Percentiles rank a stretch among this genome's conserved stretches.
phyloP scores from a whole-genome alignment of 2,888 invertebrate genomes.

The Calameuta pallipes region DNA sequence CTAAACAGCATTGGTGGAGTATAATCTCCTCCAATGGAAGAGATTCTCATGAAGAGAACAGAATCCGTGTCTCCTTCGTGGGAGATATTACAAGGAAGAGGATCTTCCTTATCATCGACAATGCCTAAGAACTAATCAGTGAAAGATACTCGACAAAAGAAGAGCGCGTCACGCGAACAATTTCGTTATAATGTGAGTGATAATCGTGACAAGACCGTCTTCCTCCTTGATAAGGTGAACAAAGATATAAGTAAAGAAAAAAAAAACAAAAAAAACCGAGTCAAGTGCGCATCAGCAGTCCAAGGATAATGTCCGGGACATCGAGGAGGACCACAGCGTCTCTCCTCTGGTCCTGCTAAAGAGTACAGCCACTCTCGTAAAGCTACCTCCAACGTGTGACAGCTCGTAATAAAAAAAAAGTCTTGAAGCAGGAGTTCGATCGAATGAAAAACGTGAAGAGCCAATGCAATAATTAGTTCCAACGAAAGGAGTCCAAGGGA shows the following conservation, averaged over 20 bases:
- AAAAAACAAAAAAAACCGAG: neutral
- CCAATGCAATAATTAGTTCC: neutral
- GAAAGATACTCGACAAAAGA: neutral
- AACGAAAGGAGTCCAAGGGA: constrained; percentile 32
- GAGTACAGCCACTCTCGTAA: neutral
- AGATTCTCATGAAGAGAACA: neutral
- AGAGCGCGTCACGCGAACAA: constrained; percentile 6
- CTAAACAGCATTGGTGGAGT: neutral
- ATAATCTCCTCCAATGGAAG: neutral
- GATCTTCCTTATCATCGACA: neutral
- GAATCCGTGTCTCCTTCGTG: neutral
- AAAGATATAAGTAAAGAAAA: neutral
- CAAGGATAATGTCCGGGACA: neutral
- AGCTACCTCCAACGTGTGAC: neutral
- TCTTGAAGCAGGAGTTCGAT: neutral
- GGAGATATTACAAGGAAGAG: neutral
- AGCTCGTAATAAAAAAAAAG: neutral
- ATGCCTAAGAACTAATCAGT: neutral
- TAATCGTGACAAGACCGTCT: neutral
- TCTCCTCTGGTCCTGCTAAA: neutral
- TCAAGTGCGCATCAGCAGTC: neutral
- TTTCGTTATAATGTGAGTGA: neutral
- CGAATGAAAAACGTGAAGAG: neutral
- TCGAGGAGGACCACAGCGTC: neutral
- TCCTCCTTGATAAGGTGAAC: neutral